A percentile compares a stretch with the other conserved stretches of the same genome.
Evolutionary conservation across 2,113 vertebrate genomes (phyloP).

Genomic region (Tachuris rubrigastra): DNA sequence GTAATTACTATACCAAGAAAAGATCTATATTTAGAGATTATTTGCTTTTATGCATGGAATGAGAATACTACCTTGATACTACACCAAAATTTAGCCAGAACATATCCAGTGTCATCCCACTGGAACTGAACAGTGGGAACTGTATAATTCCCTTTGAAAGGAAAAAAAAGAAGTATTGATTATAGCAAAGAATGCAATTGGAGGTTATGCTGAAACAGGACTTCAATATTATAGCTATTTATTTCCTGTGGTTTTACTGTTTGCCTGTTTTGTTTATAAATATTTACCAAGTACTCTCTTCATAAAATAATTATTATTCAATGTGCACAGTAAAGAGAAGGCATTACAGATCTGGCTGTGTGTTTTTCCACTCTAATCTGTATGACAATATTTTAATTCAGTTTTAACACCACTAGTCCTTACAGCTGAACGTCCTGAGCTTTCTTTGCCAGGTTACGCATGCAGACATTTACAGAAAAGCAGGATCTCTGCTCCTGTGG

Average conservation of each 20-base stretch:
- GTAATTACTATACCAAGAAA: conserved; percentile 56
- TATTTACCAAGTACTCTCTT: conserved; percentile 69
- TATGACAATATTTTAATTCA: conserved; percentile 67
- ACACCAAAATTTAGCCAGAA: conserved; percentile 15
- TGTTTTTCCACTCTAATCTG: conserved; percentile 53
- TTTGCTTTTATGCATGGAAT: background rate
- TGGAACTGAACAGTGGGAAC: conserved; percentile 2
- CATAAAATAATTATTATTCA: conserved; percentile 72
- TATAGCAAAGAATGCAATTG: conserved; percentile 37
- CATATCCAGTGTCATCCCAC: background rate
- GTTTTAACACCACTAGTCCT: conserved; percentile 50
- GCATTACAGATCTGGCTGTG: conserved; percentile 33
- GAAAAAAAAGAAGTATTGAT: conserved; percentile 54
- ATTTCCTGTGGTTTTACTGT: conserved; percentile 62
- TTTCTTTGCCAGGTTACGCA: conserved; percentile 19
- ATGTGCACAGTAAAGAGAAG: conserved; percentile 47
- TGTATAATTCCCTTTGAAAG: background rate
- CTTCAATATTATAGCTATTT: conserved; percentile 60
- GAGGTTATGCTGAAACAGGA: conserved; percentile 53
- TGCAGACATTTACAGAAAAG: conserved; percentile 12
- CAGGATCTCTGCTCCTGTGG: background rate
- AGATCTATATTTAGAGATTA: background rate
- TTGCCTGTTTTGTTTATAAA: conserved; percentile 71
- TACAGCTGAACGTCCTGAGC: background rate
- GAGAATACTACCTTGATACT: background rate